Conservation (phyloP, 2,797 vertebrate species). For the Brachyrhaphis roseni region DNA sequence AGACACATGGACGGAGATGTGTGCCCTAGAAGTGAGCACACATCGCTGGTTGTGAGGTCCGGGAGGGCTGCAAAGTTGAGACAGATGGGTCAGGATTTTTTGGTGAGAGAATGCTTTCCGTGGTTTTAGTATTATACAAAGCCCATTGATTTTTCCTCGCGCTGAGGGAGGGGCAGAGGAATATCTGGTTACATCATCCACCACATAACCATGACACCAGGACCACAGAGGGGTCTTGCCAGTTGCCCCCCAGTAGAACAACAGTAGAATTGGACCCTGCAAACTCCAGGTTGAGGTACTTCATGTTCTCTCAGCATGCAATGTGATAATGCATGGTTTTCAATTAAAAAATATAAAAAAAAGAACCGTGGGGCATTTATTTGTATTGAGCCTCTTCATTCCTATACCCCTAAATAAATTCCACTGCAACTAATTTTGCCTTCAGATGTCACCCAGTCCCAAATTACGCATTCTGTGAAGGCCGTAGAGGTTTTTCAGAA, state of each 20-base stretch:
- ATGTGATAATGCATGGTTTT: background rate
- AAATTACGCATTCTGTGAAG: background rate
- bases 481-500: background rate
- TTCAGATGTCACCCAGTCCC: background rate
- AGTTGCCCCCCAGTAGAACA: constrained; percentile 36
- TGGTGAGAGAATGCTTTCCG: constrained; percentile 73
- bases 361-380: background rate
- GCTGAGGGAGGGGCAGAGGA: constrained; percentile 69
- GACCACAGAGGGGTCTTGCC: constrained; percentile 69
- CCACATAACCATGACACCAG: constrained; percentile 77
- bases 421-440: background rate
- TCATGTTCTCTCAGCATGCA: background rate
- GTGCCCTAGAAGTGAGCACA: constrained; percentile 73
- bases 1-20: constrained; percentile 75
- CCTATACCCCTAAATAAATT: background rate
- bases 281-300: constrained; percentile 24
- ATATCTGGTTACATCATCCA: constrained; percentile 80
- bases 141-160: constrained; percentile 80
- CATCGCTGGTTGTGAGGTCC: constrained; percentile 72
- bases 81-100: constrained; percentile 79
- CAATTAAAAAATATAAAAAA: background rate
- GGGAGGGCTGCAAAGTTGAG: constrained; percentile 60
- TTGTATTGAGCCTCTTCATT: background rate
- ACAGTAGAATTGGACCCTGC: constrained; percentile 30
- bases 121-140: constrained; percentile 75